phyloP scores from a whole-genome alignment of 2,888 invertebrate species.

The Leucophenga montana region DNA sequence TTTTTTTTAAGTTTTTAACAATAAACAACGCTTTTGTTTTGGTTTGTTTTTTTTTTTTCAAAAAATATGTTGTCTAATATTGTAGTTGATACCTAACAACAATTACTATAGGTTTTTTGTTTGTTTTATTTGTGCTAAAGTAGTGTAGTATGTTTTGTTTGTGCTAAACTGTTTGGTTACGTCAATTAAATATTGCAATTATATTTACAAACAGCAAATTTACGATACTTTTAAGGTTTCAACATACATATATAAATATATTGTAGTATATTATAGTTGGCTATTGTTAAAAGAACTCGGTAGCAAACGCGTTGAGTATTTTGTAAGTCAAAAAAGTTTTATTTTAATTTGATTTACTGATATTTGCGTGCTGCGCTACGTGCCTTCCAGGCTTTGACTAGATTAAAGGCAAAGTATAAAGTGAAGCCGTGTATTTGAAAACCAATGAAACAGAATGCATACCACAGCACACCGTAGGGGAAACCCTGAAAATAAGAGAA shows the following conservation, averaged over 20 bases:
- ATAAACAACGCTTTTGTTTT: conserved; percentile 15
- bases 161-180: conserved; percentile 55
- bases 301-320: conserved; percentile 51
- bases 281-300: conserved; percentile 22
- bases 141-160: conserved; percentile 49
- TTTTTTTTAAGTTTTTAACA: conserved; percentile 22
- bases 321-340: conserved; percentile 21
- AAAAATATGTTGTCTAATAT: conserved; percentile 11
- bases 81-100: neutral
- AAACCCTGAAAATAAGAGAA: conserved; percentile 79
- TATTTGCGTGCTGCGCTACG: conserved; percentile 81
- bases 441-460: conserved; percentile 88
- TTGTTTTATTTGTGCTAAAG: conserved; percentile 14
- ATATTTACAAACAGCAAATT: conserved; percentile 23
- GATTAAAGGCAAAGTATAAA: conserved; percentile 86
- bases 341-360: conserved; percentile 73
- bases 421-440: conserved; percentile 92
- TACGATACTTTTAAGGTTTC: neutral
- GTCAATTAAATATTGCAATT: neutral
- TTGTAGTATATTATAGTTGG: conserved; percentile 1
- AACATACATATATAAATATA: conserved; percentile 40
- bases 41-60: neutral
- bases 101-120: conserved; percentile 1
- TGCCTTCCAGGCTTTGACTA: conserved; percentile 88
- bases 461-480: conserved; percentile 94